These are phyloP conservation scores for Eurois occulta DNA, from an alignment of 2,888 invertebrate genomes.

Conservation along the genomic window DNA sequence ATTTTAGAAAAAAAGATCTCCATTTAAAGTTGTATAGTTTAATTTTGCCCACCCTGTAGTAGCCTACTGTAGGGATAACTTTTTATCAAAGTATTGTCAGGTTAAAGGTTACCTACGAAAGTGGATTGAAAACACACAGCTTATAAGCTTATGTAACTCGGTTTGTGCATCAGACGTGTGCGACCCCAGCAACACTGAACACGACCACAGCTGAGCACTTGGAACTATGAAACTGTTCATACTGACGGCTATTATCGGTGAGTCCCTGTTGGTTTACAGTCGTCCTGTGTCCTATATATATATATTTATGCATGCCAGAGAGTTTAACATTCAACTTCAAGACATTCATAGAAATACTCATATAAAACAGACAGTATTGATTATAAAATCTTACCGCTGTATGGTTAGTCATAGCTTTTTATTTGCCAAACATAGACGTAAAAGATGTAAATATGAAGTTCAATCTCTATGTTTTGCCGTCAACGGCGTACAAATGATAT, in stretches of 20 bases:
- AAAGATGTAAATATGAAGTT: too few relatives aligned
- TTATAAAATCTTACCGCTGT: too few relatives aligned
- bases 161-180: slow-evolving; percentile 76
- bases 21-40: neutral
- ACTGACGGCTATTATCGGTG: slow-evolving; percentile 83
- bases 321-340: neutral
- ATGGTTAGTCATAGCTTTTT: too few relatives aligned
- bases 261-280: slow-evolving; percentile 67
- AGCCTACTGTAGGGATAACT: neutral
- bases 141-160: slow-evolving; percentile 73
- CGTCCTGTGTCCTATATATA: neutral
- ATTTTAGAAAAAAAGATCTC: neutral
- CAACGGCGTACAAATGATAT: too few relatives aligned
- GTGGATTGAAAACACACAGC: slow-evolving; percentile 54
- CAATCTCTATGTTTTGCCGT: too few relatives aligned
- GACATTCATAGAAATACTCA: too few relatives aligned
- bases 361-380: too few relatives aligned
- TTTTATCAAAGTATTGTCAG: slow-evolving; percentile 17
- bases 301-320: too few relatives aligned
- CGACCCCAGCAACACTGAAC: slow-evolving; percentile 65
- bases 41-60: neutral
- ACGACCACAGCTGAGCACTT: slow-evolving; percentile 55
- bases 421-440: too few relatives aligned
- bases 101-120: slow-evolving; percentile 21
- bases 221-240: slow-evolving; percentile 80